phyloP scores from a whole-genome alignment of 2,888 invertebrate genomes.

The Tricholauxania praeusta region DNA sequence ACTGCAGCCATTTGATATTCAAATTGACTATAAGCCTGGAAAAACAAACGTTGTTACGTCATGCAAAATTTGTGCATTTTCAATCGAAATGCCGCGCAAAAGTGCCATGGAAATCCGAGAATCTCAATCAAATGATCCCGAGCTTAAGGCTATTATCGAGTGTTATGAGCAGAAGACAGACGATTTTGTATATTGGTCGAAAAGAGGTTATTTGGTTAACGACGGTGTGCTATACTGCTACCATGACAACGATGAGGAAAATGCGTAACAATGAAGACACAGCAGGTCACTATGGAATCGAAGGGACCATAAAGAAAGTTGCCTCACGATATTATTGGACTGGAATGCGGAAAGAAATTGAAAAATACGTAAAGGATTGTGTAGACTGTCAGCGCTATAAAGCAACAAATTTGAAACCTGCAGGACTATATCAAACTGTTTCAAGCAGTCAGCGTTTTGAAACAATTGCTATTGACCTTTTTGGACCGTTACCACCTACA shows the following conservation, averaged over 20 bases:
- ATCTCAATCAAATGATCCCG: constrained; percentile 23
- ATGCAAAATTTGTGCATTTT: too few species aligned
- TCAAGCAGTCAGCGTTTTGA: too few species aligned
- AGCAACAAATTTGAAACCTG: too few species aligned
- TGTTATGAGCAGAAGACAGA: constrained; percentile 24
- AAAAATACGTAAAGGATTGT: too few species aligned
- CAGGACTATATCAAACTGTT: too few species aligned
- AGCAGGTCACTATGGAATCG: constrained; percentile 44
- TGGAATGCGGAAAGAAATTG: too few species aligned
- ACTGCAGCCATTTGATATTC: too few species aligned
- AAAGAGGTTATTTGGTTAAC: constrained; percentile 31
- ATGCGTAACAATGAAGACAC: constrained; percentile 42
- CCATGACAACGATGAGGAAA: constrained; percentile 35
- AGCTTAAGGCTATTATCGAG: constrained; percentile 34
- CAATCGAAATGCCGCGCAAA: too few species aligned
- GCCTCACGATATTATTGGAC: constrained; percentile 37
- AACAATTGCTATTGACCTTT: constrained; percentile 45
- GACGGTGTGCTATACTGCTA: constrained; percentile 35
- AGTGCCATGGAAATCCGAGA: constrained; percentile 21
- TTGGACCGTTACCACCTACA: constrained; percentile 42
- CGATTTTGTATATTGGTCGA: constrained; percentile 32
- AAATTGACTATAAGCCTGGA: too few species aligned
- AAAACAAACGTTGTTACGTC: too few species aligned
- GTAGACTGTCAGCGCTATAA: too few species aligned
- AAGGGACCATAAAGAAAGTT: constrained; percentile 41